Percentiles rank a stretch among this genome's conserved stretches.
phyloP scores from a whole-genome alignment of 2,113 vertebrate species.

The Malaclemys terrapin region DNA sequence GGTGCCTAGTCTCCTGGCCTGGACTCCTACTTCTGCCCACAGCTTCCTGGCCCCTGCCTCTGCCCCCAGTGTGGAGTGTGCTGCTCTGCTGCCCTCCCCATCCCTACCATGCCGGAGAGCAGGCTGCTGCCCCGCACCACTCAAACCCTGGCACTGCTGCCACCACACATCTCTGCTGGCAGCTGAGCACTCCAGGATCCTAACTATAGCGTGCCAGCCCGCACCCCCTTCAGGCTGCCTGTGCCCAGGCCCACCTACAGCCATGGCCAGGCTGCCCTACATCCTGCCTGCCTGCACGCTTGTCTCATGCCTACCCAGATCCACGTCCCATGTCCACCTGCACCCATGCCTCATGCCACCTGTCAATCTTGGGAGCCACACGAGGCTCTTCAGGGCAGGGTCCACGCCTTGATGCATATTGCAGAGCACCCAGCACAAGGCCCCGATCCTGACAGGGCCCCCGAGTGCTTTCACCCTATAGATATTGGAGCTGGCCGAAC shows the following conservation, averaged over 20 bases:
- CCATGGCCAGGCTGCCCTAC: not conserved
- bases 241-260: too few species aligned
- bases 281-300: not conserved
- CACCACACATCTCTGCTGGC: not conserved
- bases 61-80: not conserved
- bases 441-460: not conserved
- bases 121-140: slow-evolving; percentile 19
- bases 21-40: not conserved
- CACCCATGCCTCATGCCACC: not conserved
- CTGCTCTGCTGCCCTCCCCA: not conserved
- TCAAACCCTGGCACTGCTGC: not conserved
- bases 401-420: not conserved
- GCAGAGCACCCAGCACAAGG: not conserved
- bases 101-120: not conserved
- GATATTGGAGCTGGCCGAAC: not conserved
- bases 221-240: not conserved
- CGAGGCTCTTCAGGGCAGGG: not conserved
- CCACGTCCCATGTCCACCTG: not conserved
- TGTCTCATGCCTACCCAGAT: not conserved
- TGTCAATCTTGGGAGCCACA: not conserved
- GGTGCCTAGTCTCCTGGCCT: not conserved
- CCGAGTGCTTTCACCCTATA: too few species aligned
- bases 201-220: too few species aligned
- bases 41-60: not conserved
- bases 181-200: not conserved